A percentile compares a stretch with the other conserved stretches of the same genome.
Conservation (phyloP, 2,113 vertebrate species). For the Grus americana region DNA sequence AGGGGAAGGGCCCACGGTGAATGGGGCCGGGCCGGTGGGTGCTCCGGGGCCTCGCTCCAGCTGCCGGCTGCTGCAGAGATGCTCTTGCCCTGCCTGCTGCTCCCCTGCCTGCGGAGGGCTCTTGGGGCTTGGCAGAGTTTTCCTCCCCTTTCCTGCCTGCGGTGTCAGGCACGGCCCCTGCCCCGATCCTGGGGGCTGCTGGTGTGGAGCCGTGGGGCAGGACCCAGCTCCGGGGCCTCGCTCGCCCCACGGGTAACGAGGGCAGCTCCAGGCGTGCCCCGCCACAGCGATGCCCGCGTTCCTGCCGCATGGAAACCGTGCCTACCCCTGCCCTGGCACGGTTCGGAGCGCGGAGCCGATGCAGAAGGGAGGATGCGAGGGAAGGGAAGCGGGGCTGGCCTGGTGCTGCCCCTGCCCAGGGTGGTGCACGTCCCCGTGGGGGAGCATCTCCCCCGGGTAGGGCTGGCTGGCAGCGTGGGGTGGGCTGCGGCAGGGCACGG, state of each 20-base stretch:
- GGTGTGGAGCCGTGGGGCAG: not conserved
- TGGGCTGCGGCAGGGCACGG: not conserved
- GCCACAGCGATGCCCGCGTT: not conserved
- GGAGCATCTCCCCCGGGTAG: not conserved
- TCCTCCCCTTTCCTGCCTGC: not conserved
- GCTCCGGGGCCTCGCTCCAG: not conserved
- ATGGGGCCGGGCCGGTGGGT: not conserved
- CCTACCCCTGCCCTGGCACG: rapidly evolving
- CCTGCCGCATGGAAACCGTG: not conserved
- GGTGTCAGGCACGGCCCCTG: not conserved
- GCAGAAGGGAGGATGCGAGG: rapidly evolving
- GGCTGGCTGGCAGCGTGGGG: not conserved
- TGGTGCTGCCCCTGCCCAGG: not conserved
- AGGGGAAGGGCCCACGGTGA: rapidly evolving
- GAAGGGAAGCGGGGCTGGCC: not conserved
- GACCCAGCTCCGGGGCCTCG: not conserved
- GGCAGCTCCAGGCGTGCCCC: not conserved
- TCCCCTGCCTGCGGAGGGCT: not conserved
- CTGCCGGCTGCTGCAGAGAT: rapidly evolving
- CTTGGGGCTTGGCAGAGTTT: not conserved
- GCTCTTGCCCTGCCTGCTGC: rapidly evolving
- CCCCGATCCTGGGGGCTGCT: not conserved
- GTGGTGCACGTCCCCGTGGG: not conserved
- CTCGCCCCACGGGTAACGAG: not conserved
- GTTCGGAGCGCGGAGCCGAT: too few relatives aligned